Conservation (phyloP, 1,140 invertebrate species). For the Hycleus cichorii region DNA sequence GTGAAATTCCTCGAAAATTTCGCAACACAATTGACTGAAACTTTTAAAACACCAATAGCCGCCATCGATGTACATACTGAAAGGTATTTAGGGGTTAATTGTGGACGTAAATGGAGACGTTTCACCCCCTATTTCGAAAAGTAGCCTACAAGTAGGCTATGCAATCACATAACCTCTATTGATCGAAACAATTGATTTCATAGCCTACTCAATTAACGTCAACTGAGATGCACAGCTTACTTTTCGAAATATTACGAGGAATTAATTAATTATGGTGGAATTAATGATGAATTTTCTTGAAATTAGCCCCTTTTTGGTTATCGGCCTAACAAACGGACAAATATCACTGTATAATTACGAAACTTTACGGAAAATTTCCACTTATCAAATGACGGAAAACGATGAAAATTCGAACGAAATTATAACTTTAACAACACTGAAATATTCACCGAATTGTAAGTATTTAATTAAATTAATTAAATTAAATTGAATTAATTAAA, state of each 20-base stretch:
- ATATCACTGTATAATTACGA: conserved; percentile 43
- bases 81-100: conserved; percentile 25
- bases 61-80: conserved; percentile 29
- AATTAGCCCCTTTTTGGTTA: too few species aligned
- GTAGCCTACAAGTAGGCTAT: too few species aligned
- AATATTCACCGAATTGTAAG: conserved; percentile 45
- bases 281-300: too few species aligned
- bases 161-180: too few species aligned
- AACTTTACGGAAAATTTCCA: conserved; percentile 36
- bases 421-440: conserved; percentile 39
- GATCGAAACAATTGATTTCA: too few species aligned
- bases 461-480: neutral
- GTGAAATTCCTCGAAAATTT: conserved; percentile 1
- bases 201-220: too few species aligned
- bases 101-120: too few species aligned
- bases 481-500: neutral
- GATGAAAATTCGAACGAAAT: conserved; percentile 4
- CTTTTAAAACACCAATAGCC: neutral
- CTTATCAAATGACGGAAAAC: conserved; percentile 33
- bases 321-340: conserved; percentile 34
- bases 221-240: too few species aligned
- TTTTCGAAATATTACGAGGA: too few species aligned
- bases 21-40: too few species aligned
- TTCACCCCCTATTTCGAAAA: too few species aligned
- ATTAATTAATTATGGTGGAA: too few species aligned